phyloP scores from a whole-genome alignment of 2,888 invertebrate species.

The Lasioglossum vierecki region DNA sequence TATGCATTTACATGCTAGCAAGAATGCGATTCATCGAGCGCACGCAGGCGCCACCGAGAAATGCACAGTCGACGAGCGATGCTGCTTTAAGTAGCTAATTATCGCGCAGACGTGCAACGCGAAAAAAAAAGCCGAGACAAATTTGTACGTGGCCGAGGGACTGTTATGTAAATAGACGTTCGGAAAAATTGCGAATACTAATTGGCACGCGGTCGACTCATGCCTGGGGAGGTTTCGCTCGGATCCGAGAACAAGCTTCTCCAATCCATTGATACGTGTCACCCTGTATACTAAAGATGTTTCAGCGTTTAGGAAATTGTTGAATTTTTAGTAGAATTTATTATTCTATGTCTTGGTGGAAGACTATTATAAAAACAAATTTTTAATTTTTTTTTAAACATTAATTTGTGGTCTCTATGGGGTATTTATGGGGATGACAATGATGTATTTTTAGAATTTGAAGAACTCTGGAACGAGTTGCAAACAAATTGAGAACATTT shows the following conservation, averaged over 20 bases:
- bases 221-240: background rate
- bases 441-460: no score
- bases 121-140: background rate
- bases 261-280: background rate
- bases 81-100: conserved; percentile 59
- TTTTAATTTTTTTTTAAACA: no score
- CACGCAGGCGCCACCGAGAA: conserved; percentile 54
- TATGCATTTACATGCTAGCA: conserved; percentile 42
- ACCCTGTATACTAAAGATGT: background rate
- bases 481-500: no score
- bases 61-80: conserved; percentile 25
- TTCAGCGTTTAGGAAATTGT: background rate
- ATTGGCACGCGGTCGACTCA: background rate
- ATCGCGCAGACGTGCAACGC: conserved; percentile 37
- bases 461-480: background rate
- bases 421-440: no score
- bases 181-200: background rate
- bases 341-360: no score
- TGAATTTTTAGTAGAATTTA: no score
- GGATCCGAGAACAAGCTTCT: background rate
- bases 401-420: no score
- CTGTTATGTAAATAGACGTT: conserved; percentile 1
- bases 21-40: conserved; percentile 58
- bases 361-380: no score
- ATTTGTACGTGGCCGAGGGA: background rate